Evolutionary conservation across 2,888 invertebrate species (phyloP).

Genomic region (Anoplius nigerrimus): DNA sequence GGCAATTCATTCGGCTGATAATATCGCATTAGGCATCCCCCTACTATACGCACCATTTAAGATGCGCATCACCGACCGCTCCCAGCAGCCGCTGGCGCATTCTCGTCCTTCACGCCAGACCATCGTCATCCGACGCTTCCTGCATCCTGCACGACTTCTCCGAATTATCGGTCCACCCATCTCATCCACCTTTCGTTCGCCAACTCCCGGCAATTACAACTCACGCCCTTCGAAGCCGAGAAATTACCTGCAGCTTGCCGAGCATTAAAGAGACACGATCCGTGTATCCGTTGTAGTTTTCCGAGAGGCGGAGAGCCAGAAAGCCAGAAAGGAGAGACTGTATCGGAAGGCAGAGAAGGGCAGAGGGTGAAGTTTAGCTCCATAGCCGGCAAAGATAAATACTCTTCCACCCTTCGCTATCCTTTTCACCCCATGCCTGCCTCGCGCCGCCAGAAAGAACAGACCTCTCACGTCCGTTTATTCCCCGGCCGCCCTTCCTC

Average conservation of each 20-base stretch:
- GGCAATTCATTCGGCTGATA: no score
- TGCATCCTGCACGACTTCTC: background rate
- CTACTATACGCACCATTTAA: no score
- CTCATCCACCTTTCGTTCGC: background rate
- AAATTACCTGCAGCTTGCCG: constrained; percentile 6
- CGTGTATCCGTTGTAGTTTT: background rate
- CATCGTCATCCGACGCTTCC: background rate
- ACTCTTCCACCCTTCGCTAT: constrained; percentile 2
- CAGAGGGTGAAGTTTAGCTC: background rate
- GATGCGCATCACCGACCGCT: no score
- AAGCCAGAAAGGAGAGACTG: background rate
- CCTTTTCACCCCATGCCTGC: constrained; percentile 18
- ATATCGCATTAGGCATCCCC: no score
- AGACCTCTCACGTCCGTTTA: constrained; percentile 16
- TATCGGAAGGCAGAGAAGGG: background rate
- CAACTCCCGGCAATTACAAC: background rate
- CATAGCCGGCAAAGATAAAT: background rate
- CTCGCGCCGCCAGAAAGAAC: constrained; percentile 4
- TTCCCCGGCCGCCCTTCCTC: constrained; percentile 18
- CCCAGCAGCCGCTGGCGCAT: no score
- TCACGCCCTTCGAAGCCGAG: background rate
- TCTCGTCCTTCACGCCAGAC: background rate
- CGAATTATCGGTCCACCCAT: background rate
- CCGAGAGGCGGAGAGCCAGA: background rate
- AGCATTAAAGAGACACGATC: background rate